These are phyloP conservation scores for Amblyopsis hoosieri DNA, from an alignment of 2,797 vertebrate genomes.

Conservation along the genomic window DNA sequence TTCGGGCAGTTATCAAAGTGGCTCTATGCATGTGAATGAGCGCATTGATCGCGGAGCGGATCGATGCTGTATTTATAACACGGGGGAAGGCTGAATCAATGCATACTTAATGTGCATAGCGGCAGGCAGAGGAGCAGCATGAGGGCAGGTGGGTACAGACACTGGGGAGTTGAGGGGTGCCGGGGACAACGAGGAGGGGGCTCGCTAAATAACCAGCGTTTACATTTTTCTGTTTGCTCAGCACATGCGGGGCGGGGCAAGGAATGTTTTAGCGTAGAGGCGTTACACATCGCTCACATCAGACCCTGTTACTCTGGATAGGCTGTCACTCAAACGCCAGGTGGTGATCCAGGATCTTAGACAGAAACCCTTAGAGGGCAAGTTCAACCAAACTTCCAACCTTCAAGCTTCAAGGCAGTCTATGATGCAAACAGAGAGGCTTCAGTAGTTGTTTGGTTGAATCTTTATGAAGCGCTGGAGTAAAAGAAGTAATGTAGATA, in stretches of 20 bases:
- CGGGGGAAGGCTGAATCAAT: conserved; percentile 77
- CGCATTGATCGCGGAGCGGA: conserved; percentile 78
- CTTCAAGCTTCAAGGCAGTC: conserved; percentile 19
- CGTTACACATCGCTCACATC: conserved; percentile 56
- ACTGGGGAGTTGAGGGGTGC: conserved; percentile 38
- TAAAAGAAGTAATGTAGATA: background rate
- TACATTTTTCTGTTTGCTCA: conserved; percentile 75
- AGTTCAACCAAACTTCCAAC: conserved; percentile 14
- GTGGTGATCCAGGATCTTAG: conserved; percentile 22
- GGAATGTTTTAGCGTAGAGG: conserved; percentile 51
- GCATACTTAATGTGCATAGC: conserved; percentile 82
- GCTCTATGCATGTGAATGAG: conserved; percentile 92
- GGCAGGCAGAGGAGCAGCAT: conserved; percentile 63
- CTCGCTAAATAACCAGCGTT: conserved; percentile 70
- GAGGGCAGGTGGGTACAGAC: conserved; percentile 45
- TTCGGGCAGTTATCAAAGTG: conserved; percentile 85
- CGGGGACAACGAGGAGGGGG: conserved; percentile 47
- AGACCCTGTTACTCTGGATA: conserved; percentile 66
- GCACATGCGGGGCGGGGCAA: conserved; percentile 53
- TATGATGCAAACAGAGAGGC: conserved; percentile 13
- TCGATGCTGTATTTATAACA: conserved; percentile 88
- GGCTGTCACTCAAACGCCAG: conserved; percentile 58
- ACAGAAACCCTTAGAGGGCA: conserved; percentile 24
- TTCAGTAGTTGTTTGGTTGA: background rate
- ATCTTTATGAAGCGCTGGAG: conserved; percentile 10